Evolutionary conservation across 2,797 vertebrate species (phyloP), one percentile per base, ranked within the genome.

Genomic region (Anableps anableps): DNA sequence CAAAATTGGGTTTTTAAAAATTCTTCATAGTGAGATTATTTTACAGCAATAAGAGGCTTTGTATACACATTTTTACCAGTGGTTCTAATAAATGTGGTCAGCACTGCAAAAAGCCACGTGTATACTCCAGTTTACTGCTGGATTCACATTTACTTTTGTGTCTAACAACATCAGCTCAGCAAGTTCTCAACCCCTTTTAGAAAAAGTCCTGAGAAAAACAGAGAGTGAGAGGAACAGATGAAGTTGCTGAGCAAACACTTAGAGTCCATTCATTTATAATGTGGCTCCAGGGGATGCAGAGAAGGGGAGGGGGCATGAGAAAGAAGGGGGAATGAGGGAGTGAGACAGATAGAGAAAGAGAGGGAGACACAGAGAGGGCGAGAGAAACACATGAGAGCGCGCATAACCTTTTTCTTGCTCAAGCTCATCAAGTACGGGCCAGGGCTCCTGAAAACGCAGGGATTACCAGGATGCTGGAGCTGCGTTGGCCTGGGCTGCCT

Each of bases 361-460:
- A 87, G 41, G 86, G 75, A 83, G 80, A 87, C 88, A 91, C 86
- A 88, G 92, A 92, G 84, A 82, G 80, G 87, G 88, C 88, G 89
- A 88, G 92, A 93, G 89, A 86, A 83, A 89, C 82, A 91, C 81
- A 87, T 84, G 89, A 31, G 80, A 92, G 91, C 93, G 93, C 91
- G 93, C 86, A 84, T 92, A 95, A 96, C 94, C 96, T 96, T 97
- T 96, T 97, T 98, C 98, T 99, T 99, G 97, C 98, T 97, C 97
- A 98, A 97, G 96, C 97, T 95, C 97, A 99, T 99, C 98, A 99
- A 97, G 96, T 98, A 98, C 97, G 97, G 98, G 96, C 98, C 98
- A 99, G 95, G 97, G 97, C 97, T 97, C 93, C 96, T 99, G 97
- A 99, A 99, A 98, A 98, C 97, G 97, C 88, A 94, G 95, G 97